Conservation (phyloP, 2,113 vertebrate species). For the Stigmatopora argus region DNA sequence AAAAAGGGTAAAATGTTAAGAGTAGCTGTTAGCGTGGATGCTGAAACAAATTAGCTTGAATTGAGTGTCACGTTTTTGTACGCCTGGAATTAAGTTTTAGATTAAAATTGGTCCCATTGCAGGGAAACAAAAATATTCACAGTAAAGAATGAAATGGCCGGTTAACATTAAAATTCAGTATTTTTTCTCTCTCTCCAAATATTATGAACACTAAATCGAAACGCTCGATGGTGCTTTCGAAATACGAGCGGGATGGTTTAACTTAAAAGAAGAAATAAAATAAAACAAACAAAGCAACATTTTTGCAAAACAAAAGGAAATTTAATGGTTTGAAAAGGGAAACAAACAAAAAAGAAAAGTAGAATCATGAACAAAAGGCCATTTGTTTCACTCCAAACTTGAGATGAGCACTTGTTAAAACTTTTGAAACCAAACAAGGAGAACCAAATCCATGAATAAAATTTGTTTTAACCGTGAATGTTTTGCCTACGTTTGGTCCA, state of each 20-base stretch:
- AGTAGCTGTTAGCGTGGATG: not conserved
- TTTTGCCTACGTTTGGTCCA: conserved; percentile 85
- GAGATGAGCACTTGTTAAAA: conserved; percentile 76
- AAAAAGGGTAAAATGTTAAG: not conserved
- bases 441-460: conserved; percentile 2
- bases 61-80: not conserved
- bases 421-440: conserved; percentile 40
- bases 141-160: not conserved
- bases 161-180: not conserved
- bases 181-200: no score
- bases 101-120: not conserved
- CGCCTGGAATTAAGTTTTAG: not conserved
- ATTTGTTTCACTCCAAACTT: conserved; percentile 79
- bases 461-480: not conserved
- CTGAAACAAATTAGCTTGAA: not conserved
- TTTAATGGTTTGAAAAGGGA: conserved; percentile 94
- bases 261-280: conserved; percentile 12
- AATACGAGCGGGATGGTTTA: not conserved
- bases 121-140: not conserved
- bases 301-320: conserved; percentile 95
- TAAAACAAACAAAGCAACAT: conserved; percentile 89
- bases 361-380: conserved; percentile 81
- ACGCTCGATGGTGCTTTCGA: not conserved
- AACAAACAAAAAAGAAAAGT: conserved; percentile 81
- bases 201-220: no score